Evolutionary conservation across 2,888 invertebrate species (phyloP).

Genomic region (Linhomoeus sp.): DNA sequence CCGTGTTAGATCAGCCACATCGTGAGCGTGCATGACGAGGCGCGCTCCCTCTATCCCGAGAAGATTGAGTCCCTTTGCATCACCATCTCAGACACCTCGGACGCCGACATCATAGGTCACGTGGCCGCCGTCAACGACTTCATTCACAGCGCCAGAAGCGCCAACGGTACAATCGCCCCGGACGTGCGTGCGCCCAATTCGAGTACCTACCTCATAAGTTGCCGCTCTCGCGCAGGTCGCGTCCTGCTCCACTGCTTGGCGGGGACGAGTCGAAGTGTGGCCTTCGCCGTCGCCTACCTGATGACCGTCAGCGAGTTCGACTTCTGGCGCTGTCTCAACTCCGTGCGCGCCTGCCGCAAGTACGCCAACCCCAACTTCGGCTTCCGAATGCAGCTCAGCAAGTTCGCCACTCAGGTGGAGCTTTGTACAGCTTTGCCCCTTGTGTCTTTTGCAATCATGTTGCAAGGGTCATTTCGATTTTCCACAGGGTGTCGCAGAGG

Average conservation of each 20-base stretch:
- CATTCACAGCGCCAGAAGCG: constrained; percentile 11
- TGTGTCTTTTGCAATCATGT: no score
- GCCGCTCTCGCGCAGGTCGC: constrained; percentile 8
- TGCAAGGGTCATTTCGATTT: no score
- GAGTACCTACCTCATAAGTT: background rate
- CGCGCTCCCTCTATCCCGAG: background rate
- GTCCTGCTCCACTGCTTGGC: constrained; percentile 21
- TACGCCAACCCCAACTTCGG: constrained; percentile 18
- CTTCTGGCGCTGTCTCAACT: constrained; percentile 10
- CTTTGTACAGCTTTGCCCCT: no score
- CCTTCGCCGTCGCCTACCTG: constrained; percentile 17
- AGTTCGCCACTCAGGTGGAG: constrained; percentile 12
- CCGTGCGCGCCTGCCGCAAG: constrained; percentile 10
- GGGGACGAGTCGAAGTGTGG: constrained; percentile 16
- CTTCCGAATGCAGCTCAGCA: constrained; percentile 17
- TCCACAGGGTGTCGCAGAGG: no score
- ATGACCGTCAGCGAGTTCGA: constrained; percentile 10
- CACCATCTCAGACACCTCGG: constrained; percentile 4
- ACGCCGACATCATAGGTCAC: constrained; percentile 9
- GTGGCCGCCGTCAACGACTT: constrained; percentile 11
- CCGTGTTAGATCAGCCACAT: background rate
- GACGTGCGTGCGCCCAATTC: background rate
- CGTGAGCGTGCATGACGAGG: background rate
- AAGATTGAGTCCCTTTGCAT: background rate
- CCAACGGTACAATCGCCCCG: constrained; percentile 7